phyloP scores from a whole-genome alignment of 2,797 vertebrate genomes.

The Darevskia mixta region DNA sequence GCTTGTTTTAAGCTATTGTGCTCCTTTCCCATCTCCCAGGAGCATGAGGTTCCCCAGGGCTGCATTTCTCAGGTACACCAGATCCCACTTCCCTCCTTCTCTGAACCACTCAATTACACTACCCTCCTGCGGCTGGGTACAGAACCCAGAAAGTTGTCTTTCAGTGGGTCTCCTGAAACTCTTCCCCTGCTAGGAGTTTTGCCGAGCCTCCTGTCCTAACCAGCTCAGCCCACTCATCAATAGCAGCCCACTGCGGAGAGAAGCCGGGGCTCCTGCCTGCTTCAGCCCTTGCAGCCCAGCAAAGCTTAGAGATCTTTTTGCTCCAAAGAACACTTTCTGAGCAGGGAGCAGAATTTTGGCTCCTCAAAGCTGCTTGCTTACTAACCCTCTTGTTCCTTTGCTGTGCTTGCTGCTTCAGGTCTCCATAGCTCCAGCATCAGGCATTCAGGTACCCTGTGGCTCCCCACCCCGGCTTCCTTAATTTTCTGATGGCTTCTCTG shows the following conservation, averaged over 20 bases:
- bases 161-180: too few species aligned
- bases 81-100: background rate
- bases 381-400: background rate
- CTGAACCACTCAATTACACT: background rate
- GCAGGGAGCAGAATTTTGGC: background rate
- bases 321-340: background rate
- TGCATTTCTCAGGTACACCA: background rate
- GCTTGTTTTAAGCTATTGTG: background rate
- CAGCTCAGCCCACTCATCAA: background rate
- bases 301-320: background rate
- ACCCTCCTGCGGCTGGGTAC: background rate
- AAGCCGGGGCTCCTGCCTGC: too few species aligned
- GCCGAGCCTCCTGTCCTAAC: too few species aligned
- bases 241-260: too few species aligned
- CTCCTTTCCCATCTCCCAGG: background rate
- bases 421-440: background rate
- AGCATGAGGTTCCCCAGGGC: too few species aligned
- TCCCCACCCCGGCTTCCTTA: background rate
- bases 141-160: background rate
- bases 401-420: too few species aligned
- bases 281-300: background rate
- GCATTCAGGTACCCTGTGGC: too few species aligned
- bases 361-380: background rate
- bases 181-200: background rate
- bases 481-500: too few species aligned